phyloP scores from a whole-genome alignment of 2,888 invertebrate genomes.

The Amiota communis region DNA sequence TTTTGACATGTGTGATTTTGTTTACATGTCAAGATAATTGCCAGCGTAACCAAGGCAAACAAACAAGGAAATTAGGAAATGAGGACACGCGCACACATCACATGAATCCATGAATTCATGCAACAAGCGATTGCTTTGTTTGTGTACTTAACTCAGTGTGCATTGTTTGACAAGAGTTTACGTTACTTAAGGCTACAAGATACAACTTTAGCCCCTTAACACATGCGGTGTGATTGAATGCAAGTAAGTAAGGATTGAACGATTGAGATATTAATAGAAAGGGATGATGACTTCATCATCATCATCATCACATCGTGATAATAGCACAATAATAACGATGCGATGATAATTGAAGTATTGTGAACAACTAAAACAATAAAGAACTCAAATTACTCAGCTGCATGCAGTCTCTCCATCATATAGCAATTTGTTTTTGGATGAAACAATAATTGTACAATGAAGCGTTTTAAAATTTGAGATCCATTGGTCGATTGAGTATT shows the following conservation, averaged over 20 bases:
- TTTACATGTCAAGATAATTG: conserved; percentile 6
- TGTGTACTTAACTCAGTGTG: neutral
- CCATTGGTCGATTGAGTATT: too few relatives aligned
- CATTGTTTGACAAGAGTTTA: conserved; percentile 8
- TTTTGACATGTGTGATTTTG: too few relatives aligned
- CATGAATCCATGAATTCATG: too few relatives aligned
- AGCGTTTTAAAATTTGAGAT: neutral
- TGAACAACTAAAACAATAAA: neutral
- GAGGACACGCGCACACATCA: too few relatives aligned
- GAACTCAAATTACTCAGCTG: conserved; percentile 9
- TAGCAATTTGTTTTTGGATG: neutral
- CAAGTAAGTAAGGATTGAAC: too few relatives aligned
- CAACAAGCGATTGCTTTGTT: too few relatives aligned
- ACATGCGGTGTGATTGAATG: too few relatives aligned
- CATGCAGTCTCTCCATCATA: neutral
- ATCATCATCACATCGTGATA: too few relatives aligned
- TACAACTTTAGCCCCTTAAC: too few relatives aligned
- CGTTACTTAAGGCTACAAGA: neutral
- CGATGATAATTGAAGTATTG: neutral
- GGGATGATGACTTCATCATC: too few relatives aligned
- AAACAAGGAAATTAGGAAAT: neutral
- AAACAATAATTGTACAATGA: conserved; percentile 8
- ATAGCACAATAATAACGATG: too few relatives aligned
- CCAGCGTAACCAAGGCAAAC: conserved; percentile 6
- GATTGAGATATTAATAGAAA: too few relatives aligned